These are phyloP conservation scores for Automeris io DNA, from an alignment of 2,888 invertebrate genomes.

Conservation along the genomic window DNA sequence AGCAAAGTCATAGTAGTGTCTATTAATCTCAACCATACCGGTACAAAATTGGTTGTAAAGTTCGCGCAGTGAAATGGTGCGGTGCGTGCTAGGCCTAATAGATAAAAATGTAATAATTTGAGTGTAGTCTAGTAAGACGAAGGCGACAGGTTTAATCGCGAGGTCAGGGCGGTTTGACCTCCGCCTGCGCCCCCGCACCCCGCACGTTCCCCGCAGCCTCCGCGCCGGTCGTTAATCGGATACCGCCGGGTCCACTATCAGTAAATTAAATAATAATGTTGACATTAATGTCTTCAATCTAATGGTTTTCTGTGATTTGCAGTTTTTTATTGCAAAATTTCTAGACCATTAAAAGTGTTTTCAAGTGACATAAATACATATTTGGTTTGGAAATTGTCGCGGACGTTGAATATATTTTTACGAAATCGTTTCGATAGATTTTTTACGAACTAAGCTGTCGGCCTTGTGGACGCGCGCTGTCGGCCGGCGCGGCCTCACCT, in stretches of 20 bases:
- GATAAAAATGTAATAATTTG: too few relatives aligned
- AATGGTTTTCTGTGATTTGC: constrained; percentile 21
- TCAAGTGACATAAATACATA: constrained; percentile 16
- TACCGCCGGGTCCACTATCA: neutral
- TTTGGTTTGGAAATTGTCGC: constrained; percentile 1
- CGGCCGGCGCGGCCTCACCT: too few relatives aligned
- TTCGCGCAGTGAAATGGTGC: too few relatives aligned
- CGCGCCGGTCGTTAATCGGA: neutral
- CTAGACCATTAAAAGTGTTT: constrained; percentile 22
- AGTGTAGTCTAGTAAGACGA: neutral
- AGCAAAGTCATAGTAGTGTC: too few relatives aligned
- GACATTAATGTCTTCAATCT: constrained; percentile 23
- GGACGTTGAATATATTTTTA: constrained; percentile 1
- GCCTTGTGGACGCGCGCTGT: too few relatives aligned
- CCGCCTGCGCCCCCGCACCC: neutral
- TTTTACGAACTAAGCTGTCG: neutral
- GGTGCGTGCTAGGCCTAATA: too few relatives aligned
- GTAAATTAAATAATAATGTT: constrained; percentile 21
- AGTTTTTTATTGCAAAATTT: constrained; percentile 23
- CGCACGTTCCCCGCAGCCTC: neutral
- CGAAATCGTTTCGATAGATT: neutral
- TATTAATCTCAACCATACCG: too few relatives aligned
- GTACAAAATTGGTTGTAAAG: too few relatives aligned
- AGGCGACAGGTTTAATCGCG: neutral
- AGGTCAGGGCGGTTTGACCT: neutral